Percentiles rank a stretch among this genome's conserved stretches.
phyloP scores from a whole-genome alignment of 2,888 invertebrate genomes.

The Cotesia congregata region DNA sequence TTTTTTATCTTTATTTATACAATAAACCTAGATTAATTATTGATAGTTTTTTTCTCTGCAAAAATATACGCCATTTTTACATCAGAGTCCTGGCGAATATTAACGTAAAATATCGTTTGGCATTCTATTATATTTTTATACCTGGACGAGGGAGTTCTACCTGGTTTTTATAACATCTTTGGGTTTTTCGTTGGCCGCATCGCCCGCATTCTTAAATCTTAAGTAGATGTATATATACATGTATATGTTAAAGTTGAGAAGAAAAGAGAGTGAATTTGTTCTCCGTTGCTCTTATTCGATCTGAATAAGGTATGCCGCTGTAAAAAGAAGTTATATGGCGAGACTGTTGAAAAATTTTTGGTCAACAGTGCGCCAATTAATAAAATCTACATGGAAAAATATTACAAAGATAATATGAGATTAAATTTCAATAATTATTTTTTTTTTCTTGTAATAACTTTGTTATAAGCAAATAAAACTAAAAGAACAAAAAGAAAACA shows the following conservation, averaged over 20 bases:
- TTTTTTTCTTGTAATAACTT: background rate
- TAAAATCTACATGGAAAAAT: background rate
- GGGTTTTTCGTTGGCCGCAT: constrained; percentile 20
- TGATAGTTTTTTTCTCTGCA: constrained; percentile 31
- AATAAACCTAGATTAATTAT: constrained; percentile 26
- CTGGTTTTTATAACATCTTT: constrained; percentile 3
- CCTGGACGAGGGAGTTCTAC: constrained; percentile 27
- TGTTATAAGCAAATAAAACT: background rate
- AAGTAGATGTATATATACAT: background rate
- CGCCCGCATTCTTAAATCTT: background rate
- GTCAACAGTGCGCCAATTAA: constrained; percentile 8
- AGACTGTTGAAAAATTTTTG: constrained; percentile 27
- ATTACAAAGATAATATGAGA: background rate
- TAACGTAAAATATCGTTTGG: constrained; percentile 26
- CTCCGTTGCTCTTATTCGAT: constrained; percentile 14
- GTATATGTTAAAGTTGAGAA: constrained; percentile 11
- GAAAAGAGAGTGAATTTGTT: constrained; percentile 19
- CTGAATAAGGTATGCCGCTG: constrained; percentile 37
- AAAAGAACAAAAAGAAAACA: background rate
- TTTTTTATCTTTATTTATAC: background rate
- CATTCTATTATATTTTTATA: constrained; percentile 7
- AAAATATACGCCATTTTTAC: background rate
- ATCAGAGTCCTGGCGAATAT: background rate
- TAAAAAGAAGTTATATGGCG: constrained; percentile 30
- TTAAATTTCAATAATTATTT: background rate